These are phyloP conservation scores for Mythimna ferrago DNA, from an alignment of 2,888 invertebrate genomes.

Conservation along the genomic window DNA sequence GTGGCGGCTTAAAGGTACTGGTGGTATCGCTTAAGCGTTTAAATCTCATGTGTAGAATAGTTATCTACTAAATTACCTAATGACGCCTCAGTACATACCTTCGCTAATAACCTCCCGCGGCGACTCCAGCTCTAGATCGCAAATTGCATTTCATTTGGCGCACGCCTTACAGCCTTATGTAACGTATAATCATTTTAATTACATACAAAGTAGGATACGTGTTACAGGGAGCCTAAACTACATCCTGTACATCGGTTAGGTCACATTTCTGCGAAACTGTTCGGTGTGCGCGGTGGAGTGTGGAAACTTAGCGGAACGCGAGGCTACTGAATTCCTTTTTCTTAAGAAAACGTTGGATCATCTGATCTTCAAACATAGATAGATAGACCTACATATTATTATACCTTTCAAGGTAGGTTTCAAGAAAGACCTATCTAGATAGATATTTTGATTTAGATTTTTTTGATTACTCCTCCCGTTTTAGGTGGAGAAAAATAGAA, in stretches of 20 bases:
- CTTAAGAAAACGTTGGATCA: slow-evolving; percentile 18
- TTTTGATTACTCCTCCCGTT: too few species aligned
- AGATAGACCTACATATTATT: too few species aligned
- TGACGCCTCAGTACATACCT: slow-evolving; percentile 32
- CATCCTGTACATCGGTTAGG: slow-evolving; percentile 58
- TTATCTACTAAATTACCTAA: slow-evolving; percentile 53
- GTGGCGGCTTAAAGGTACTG: slow-evolving; percentile 30
- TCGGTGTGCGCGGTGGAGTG: slow-evolving; percentile 9
- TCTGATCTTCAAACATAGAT: background rate
- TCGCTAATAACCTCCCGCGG: slow-evolving; percentile 56
- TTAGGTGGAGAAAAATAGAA: too few species aligned
- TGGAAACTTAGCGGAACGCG: slow-evolving; percentile 22
- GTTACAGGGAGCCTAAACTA: slow-evolving; percentile 63
- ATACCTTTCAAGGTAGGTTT: too few species aligned
- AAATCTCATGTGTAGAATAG: slow-evolving; percentile 33
- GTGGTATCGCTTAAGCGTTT: slow-evolving; percentile 12
- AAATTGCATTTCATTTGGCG: slow-evolving; percentile 59
- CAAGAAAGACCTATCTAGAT: too few species aligned
- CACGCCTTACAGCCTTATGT: slow-evolving; percentile 64
- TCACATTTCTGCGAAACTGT: slow-evolving; percentile 51
- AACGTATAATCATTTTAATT: slow-evolving; percentile 73
- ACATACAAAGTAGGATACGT: slow-evolving; percentile 59
- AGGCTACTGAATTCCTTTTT: slow-evolving; percentile 5
- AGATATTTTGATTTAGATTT: too few species aligned
- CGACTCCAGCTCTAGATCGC: slow-evolving; percentile 34